phyloP scores from a whole-genome alignment of 2,888 invertebrate genomes.

The Tethea ocularis region DNA sequence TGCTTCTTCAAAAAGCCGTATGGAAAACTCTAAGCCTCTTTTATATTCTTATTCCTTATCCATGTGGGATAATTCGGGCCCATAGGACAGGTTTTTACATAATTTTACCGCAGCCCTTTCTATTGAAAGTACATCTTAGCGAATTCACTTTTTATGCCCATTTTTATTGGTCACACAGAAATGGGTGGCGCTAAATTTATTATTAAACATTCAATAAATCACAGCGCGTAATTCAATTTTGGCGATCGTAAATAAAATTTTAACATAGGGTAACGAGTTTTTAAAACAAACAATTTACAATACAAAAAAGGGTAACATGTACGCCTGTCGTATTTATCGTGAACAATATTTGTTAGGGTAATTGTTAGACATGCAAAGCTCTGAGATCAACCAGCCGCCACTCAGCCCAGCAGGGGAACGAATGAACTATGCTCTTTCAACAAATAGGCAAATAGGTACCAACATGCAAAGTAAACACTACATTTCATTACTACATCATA shows the following conservation, averaged over 20 bases:
- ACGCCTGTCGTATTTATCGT: slow-evolving; percentile 68
- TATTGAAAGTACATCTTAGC: slow-evolving; percentile 54
- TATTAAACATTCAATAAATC: slow-evolving; percentile 77
- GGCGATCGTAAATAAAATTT: slow-evolving; percentile 71
- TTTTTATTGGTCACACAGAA: slow-evolving; percentile 61
- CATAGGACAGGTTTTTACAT: slow-evolving; percentile 81
- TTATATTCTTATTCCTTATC: slow-evolving; percentile 81
- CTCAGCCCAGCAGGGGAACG: slow-evolving; percentile 44
- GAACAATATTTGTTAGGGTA: slow-evolving; percentile 67
- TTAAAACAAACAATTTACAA: slow-evolving; percentile 74
- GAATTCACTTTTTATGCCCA: slow-evolving; percentile 54
- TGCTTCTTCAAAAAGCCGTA: slow-evolving; percentile 74
- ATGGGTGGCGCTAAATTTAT: slow-evolving; percentile 61
- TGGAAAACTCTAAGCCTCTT: slow-evolving; percentile 79
- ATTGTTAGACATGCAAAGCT: slow-evolving; percentile 78
- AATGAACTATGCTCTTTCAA: slow-evolving; percentile 56
- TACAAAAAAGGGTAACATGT: slow-evolving; percentile 67
- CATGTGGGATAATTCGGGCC: slow-evolving; percentile 80
- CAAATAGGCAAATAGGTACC: too few relatives aligned
- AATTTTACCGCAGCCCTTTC: slow-evolving; percentile 75
- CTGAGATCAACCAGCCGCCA: slow-evolving; percentile 64
- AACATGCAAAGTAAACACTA: slow-evolving; percentile 34
- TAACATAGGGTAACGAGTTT: slow-evolving; percentile 72
- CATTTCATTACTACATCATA: background rate
- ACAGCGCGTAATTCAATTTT: slow-evolving; percentile 66